phyloP scores from a whole-genome alignment of 53 echinoderm and acorn worm species.

The Holothuria scabra region DNA sequence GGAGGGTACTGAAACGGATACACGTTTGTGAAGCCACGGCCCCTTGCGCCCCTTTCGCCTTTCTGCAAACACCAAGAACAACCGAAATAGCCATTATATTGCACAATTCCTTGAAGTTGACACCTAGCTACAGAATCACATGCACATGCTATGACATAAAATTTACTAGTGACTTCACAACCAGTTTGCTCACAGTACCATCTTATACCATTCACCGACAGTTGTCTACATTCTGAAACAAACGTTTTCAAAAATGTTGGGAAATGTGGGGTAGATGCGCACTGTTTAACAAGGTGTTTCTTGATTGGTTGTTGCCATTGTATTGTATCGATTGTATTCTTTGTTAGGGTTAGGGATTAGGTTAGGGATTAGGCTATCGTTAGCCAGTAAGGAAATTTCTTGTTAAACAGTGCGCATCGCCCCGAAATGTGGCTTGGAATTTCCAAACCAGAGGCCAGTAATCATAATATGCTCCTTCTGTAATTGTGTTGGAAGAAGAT shows the following conservation, averaged over 20 bases:
- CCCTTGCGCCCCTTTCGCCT: constrained; percentile 12
- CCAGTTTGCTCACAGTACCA: constrained; percentile 19
- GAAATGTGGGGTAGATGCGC: too few relatives aligned
- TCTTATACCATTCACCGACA: constrained; percentile 35
- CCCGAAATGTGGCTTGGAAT: constrained; percentile 40
- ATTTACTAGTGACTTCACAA: background rate
- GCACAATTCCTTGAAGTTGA: constrained; percentile 51
- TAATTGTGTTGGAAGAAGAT: background rate
- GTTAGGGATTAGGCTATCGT: too few relatives aligned
- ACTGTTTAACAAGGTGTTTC: too few relatives aligned
- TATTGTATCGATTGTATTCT: too few relatives aligned
- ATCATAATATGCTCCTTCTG: constrained; percentile 30
- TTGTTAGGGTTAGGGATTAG: too few relatives aligned
- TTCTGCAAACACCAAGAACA: constrained; percentile 44
- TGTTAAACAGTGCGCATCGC: too few relatives aligned
- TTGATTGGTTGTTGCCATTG: too few relatives aligned
- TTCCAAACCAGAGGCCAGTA: constrained; percentile 56
- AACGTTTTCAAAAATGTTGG: constrained; percentile 55
- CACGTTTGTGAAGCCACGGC: constrained; percentile 4
- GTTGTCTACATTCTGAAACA: constrained; percentile 36
- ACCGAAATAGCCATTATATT: constrained; percentile 55
- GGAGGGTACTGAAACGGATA: constrained; percentile 22
- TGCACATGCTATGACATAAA: constrained; percentile 33
- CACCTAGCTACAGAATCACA: constrained; percentile 63
- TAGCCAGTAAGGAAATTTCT: too few relatives aligned